A percentile compares a stretch with the other conserved stretches of the same genome.
phyloP scores from a whole-genome alignment of 2,888 invertebrate species.

The Capitulum mitella region DNA sequence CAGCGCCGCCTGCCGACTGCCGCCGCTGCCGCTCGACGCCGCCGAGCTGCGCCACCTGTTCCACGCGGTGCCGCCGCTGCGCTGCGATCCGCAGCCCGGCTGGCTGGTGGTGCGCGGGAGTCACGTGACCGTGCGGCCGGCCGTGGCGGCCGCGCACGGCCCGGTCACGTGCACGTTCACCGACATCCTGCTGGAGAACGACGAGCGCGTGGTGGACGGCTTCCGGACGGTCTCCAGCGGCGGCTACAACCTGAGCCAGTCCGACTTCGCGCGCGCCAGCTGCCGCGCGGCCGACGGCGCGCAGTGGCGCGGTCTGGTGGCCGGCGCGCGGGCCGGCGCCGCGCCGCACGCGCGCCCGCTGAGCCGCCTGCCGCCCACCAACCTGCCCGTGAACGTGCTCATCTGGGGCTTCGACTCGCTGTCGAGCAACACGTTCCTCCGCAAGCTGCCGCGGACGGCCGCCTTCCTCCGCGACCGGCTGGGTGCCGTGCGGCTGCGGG shows the following conservation, averaged over 20 bases:
- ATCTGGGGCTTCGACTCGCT: constrained; percentile 86
- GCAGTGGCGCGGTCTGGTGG: constrained; percentile 60
- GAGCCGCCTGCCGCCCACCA: constrained; percentile 47
- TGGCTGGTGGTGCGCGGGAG: constrained; percentile 72
- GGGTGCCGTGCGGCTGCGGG: constrained; percentile 58
- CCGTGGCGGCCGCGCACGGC: constrained; percentile 46
- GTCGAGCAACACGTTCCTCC: constrained; percentile 69
- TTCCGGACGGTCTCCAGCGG: constrained; percentile 50
- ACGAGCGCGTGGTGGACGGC: constrained; percentile 53
- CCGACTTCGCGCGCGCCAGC: constrained; percentile 63
- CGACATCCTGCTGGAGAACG: constrained; percentile 62
- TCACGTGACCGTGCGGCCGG: constrained; percentile 50
- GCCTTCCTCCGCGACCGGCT: constrained; percentile 57
- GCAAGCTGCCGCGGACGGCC: constrained; percentile 69
- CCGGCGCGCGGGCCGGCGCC: constrained; percentile 53
- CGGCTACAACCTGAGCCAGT: constrained; percentile 55
- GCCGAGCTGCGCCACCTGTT: constrained; percentile 68
- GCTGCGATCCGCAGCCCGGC: constrained; percentile 56
- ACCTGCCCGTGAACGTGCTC: constrained; percentile 60
- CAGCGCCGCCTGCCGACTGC: constrained; percentile 54
- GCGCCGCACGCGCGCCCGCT: constrained; percentile 44
- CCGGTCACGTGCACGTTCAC: constrained; percentile 39
- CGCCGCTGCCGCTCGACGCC: constrained; percentile 57
- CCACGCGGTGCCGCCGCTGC: constrained; percentile 53
- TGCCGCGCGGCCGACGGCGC: constrained; percentile 51